Conservation (phyloP, 2,113 vertebrate species). For the Crypturellus undulatus region DNA sequence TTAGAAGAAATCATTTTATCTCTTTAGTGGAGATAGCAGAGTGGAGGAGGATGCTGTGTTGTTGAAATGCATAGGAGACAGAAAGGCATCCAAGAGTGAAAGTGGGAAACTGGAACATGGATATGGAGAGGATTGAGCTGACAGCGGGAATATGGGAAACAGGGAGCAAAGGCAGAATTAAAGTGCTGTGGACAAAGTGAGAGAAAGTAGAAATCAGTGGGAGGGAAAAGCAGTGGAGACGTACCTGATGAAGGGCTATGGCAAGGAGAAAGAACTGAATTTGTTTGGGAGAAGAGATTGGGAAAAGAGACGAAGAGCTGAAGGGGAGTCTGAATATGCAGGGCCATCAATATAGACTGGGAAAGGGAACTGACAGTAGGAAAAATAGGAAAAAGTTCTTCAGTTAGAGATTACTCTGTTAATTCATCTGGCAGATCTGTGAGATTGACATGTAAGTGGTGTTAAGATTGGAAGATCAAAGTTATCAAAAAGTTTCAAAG, state of each 20-base stretch:
- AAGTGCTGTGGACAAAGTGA: background rate
- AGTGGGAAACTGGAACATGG: background rate
- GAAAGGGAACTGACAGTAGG: background rate
- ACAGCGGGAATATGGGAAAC: background rate
- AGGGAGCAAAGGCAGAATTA: background rate
- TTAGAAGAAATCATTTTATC: background rate
- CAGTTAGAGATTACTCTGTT: background rate
- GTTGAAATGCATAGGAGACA: background rate
- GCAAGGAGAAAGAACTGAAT: background rate
- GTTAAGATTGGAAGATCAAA: background rate
- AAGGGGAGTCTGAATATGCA: background rate
- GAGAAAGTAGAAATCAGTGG: background rate
- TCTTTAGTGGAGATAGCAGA: background rate
- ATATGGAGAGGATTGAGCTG: background rate
- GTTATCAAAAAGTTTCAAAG: background rate
- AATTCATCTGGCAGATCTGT: background rate
- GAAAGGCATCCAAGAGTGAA: background rate
- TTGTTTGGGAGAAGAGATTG: background rate
- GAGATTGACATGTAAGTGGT: background rate
- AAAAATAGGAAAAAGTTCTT: background rate
- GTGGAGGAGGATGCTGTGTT: background rate
- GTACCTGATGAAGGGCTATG: background rate
- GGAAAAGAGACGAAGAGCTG: background rate
- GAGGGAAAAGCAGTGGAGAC: background rate
- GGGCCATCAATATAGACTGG: rapidly evolving